These are phyloP conservation scores for Pelobates fuscus DNA, from an alignment of 2,113 vertebrate genomes.

Conservation along the genomic window DNA sequence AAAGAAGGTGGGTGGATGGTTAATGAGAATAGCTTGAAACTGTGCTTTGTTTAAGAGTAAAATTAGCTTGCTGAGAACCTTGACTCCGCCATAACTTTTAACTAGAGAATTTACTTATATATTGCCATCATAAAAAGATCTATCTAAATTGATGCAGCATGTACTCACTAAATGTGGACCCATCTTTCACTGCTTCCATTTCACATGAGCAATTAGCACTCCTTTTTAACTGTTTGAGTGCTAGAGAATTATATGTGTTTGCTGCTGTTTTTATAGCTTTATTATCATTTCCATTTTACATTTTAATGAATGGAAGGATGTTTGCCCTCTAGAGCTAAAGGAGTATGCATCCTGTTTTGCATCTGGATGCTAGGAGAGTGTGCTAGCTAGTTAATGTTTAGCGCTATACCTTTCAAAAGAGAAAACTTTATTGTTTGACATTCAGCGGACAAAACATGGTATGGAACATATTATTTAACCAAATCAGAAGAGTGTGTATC, in stretches of 20 bases:
- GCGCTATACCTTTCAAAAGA: too few relatives aligned
- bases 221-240: not conserved
- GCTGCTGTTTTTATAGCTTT: too few relatives aligned
- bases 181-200: constrained; percentile 61
- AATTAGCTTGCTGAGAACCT: constrained; percentile 69
- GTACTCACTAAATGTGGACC: constrained; percentile 54
- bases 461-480: too few relatives aligned
- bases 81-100: constrained; percentile 60
- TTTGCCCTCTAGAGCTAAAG: too few relatives aligned
- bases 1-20: constrained; percentile 60
- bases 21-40: constrained; percentile 65
- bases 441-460: too few relatives aligned
- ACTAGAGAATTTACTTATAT: constrained; percentile 60
- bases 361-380: too few relatives aligned
- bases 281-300: too few relatives aligned
- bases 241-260: constrained; percentile 17
- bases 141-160: constrained; percentile 56
- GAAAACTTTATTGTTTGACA: too few relatives aligned
- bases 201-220: constrained; percentile 54
- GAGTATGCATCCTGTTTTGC: too few relatives aligned
- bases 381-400: too few relatives aligned
- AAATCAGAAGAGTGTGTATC: too few relatives aligned
- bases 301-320: too few relatives aligned
- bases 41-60: constrained; percentile 64
- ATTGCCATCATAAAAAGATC: constrained; percentile 39